Conservation (phyloP, 2,113 vertebrate species). For the Actenoides hombroni region DNA sequence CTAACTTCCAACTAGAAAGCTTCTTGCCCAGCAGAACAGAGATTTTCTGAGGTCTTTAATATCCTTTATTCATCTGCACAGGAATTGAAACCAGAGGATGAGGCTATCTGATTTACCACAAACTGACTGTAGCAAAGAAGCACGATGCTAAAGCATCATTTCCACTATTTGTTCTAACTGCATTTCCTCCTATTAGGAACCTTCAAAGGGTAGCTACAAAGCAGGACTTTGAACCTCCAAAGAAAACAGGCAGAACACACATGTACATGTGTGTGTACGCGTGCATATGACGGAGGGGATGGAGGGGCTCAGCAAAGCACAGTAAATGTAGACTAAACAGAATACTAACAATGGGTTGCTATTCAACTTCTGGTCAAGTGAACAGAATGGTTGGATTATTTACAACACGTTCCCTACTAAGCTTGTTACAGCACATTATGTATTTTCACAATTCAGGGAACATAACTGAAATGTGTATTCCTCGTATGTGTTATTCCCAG, state of each 20-base stretch:
- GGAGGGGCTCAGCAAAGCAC: neutral
- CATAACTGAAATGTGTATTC: neutral
- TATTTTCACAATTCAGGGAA: neutral
- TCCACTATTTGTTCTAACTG: neutral
- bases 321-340: neutral
- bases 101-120: neutral
- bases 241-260: neutral
- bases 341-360: slow-evolving; percentile 12
- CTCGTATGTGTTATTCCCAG: neutral
- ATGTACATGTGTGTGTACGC: neutral
- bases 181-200: neutral
- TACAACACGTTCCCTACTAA: neutral
- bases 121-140: neutral
- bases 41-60: neutral
- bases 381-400: neutral
- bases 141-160: neutral
- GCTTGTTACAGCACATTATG: neutral
- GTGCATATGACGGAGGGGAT: accelerated
- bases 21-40: neutral
- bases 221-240: neutral
- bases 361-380: slow-evolving; percentile 31
- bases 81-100: neutral
- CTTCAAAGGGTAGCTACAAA: neutral
- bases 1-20: neutral
- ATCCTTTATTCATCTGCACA: neutral